Evolutionary conservation across 2,113 vertebrate genomes (phyloP).

Genomic region (Falco punctatus): DNA sequence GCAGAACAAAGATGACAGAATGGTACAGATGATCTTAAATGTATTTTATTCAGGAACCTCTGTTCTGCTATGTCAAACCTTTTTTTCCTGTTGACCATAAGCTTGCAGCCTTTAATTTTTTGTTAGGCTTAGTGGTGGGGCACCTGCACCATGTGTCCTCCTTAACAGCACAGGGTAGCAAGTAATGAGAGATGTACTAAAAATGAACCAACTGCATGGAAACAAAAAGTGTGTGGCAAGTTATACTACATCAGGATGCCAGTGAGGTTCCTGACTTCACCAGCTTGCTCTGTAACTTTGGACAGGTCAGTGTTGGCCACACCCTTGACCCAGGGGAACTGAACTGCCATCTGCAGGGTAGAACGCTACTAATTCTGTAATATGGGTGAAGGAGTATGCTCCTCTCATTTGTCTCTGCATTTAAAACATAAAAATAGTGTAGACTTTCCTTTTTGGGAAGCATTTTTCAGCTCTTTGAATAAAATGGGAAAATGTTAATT

Average conservation of each 20-base stretch:
- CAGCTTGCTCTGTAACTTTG: not conserved
- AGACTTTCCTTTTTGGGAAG: not conserved
- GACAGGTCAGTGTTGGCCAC: not conserved
- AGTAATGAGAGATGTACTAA: not conserved
- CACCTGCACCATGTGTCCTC: not conserved
- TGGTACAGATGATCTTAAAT: not conserved
- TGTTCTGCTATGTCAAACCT: not conserved
- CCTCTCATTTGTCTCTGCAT: not conserved
- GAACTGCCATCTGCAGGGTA: not conserved
- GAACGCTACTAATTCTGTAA: not conserved
- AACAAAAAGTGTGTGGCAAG: not conserved
- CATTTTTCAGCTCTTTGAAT: not conserved
- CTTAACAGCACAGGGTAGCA: not conserved
- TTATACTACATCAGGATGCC: not conserved
- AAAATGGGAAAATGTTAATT: not conserved
- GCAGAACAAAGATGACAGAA: not conserved
- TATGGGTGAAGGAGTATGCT: not conserved
- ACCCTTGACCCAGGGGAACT: accelerated
- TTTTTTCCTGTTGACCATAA: not conserved
- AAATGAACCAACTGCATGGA: not conserved
- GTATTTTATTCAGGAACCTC: not conserved
- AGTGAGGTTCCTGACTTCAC: not conserved
- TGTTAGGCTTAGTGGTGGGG: accelerated
- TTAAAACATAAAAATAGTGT: not conserved
- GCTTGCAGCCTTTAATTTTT: not conserved